phyloP scores from a whole-genome alignment of 2,113 vertebrate genomes.

The Mormoops blainvillei region DNA sequence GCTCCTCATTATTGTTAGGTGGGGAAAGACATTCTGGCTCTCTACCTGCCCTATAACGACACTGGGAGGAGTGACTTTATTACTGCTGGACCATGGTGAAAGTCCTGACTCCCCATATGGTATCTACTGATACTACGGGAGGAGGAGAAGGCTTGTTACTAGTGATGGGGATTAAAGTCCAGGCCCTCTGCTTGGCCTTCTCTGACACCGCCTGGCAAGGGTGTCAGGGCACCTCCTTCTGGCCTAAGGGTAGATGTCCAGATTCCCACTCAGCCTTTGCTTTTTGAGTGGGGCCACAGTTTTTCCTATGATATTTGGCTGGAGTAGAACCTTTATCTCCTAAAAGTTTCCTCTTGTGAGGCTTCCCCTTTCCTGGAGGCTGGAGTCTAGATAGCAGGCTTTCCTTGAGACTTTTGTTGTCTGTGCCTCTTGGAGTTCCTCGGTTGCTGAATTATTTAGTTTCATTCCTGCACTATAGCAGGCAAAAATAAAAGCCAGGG shows the following conservation, averaged over 20 bases:
- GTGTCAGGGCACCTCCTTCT: too few relatives aligned
- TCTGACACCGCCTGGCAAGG: too few relatives aligned
- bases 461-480: neutral
- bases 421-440: neutral
- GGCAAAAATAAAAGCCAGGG: neutral
- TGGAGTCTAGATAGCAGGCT: neutral
- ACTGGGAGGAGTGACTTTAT: neutral
- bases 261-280: neutral
- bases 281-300: neutral
- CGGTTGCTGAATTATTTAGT: neutral
- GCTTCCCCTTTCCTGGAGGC: neutral
- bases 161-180: neutral
- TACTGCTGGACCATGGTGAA: neutral
- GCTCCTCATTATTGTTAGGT: neutral
- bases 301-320: neutral
- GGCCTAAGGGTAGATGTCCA: too few relatives aligned
- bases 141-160: neutral
- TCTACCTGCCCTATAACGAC: neutral
- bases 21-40: neutral
- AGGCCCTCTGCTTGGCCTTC: neutral
- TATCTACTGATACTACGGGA: neutral
- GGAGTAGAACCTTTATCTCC: neutral
- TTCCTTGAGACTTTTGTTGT: neutral
- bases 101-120: neutral
- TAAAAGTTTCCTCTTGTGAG: neutral